Base-by-base conservation (phyloP, 2,797 vertebrate genomes). In the Neoniphon sammara region DNA sequence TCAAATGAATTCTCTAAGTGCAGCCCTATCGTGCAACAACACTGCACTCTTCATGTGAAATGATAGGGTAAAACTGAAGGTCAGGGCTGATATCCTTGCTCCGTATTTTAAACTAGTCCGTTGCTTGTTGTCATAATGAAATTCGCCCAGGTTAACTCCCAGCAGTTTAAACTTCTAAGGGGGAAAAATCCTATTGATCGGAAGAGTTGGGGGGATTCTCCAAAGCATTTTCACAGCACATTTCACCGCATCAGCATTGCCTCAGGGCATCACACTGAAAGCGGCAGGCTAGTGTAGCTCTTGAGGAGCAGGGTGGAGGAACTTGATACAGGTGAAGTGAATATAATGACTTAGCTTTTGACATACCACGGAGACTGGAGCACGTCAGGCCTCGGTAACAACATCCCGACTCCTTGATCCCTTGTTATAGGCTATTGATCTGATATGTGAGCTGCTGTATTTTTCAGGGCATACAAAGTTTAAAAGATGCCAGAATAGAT, bases 181-280 rank as follows among this genome's bases (percentile, higher is more conserved):
- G 69, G 53, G 4, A 25, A 78, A 81, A 56, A 85, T 77, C 71
- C 81, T 86, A 90, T 89, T 91, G 90, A 90, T 87, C 60, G 77
- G 73, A 36, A 76, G 85, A 75, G 79, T 82, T 76, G 78, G 64
- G 59, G 80, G 83, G 78, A 87, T 90, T 89, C 86, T 87, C 83
- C 82, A 59, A 75, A 83, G 78, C 83, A 75, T 87, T 90, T 93
- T 92, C 88, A 92, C 87, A 89, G 88, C 82, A 90, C 89, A 92
- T 93, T 93, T 91, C 87, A 84, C 85, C 30, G 58, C 84, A 89
- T 93, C 90, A 92, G 88, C 82, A 87, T 66, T 30, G 85, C 91
- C 90, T 89, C 70, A 2, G 87, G 92, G 82, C 86, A 86, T 86
- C 85, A 79, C 64, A 82, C 82, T 84, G 85, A 90, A 89, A 88